Base-by-base conservation (phyloP, 2,888 invertebrate species). In the Mythimna loreyi region DNA sequence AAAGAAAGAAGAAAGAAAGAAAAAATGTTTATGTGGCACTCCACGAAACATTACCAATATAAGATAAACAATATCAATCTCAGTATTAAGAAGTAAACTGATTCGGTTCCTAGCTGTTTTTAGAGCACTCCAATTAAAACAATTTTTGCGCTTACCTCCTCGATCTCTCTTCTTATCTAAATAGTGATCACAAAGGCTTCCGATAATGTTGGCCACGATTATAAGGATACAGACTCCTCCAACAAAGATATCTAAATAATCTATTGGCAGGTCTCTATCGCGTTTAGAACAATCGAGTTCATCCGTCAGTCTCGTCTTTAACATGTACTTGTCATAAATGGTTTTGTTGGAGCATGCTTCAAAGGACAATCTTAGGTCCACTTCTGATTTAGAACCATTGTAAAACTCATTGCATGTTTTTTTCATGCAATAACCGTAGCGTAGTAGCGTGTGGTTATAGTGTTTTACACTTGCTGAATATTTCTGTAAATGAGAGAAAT, bases 371-470 rank as follows among this genome's bases (percentile, higher is more conserved):
- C 19, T 72, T 74, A 65, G 56, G 74, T 79, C 64, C 82, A 40
- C 16, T 8, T 49, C 25, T 28, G 47, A 40, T 70, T 80, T 81
- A 67, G 82, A 40, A 47, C 2, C 74, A 50, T 85, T 52, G 47
- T 86, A 79, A 56, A 86, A 88, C 23, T 76, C 64, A 68, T 85
- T 86, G 75, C 95, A 95, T 28, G 90, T 86, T 40, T 40, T 40
- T 40, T 40, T 40, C 40, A 40, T 40, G 16, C 40, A 40, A 19
- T 40, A 40, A 40, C 90, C 94, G 76, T 92, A 85, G 53, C 91
- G 92, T 76, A 94, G 82, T 69, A 89, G 82, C 53, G 93, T 91
- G 78, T 93, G 93, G 65, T 95, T 93, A 78, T 80, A 94, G 73
- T 94, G 94, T 75, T 92, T 92, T 8, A 84, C 49, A 72, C 85